Evolutionary conservation across 2,797 vertebrate species (phyloP).

Genomic region (Tokudaia muenninki): DNA sequence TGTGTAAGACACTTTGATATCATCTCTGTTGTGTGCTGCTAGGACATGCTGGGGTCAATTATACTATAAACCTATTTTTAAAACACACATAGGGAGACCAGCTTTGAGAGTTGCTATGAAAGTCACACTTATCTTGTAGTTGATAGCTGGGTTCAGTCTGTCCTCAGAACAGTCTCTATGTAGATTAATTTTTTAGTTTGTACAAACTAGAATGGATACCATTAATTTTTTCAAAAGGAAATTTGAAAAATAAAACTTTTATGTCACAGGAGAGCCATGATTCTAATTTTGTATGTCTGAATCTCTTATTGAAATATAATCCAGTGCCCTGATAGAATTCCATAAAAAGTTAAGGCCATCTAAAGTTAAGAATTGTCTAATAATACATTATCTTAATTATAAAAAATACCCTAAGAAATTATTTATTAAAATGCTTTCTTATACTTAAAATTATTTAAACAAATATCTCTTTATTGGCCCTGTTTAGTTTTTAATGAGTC

Average conservation of each 20-base stretch:
- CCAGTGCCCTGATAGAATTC: neutral
- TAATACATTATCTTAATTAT: neutral
- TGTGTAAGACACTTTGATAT: neutral
- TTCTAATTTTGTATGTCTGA: neutral
- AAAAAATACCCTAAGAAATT: neutral
- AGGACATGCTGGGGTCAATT: neutral
- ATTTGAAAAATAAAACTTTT: neutral
- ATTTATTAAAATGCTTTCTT: neutral
- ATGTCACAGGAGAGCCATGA: neutral
- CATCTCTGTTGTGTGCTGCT: conserved; percentile 1
- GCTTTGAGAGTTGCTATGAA: neutral
- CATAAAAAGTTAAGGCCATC: neutral
- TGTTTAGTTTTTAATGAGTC: neutral
- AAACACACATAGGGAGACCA: neutral
- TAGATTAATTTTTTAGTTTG: neutral
- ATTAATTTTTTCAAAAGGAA: neutral
- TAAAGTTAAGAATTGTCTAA: neutral
- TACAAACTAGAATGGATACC: neutral
- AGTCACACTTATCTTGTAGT: neutral
- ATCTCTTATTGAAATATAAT: neutral
- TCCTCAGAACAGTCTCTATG: neutral
- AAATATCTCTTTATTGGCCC: neutral
- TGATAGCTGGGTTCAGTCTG: neutral
- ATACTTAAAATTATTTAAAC: conserved; percentile 1
- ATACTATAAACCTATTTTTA: neutral